Evolutionary conservation across 2,888 invertebrate genomes (phyloP).

Genomic region (Caenorhabditis afra): DNA sequence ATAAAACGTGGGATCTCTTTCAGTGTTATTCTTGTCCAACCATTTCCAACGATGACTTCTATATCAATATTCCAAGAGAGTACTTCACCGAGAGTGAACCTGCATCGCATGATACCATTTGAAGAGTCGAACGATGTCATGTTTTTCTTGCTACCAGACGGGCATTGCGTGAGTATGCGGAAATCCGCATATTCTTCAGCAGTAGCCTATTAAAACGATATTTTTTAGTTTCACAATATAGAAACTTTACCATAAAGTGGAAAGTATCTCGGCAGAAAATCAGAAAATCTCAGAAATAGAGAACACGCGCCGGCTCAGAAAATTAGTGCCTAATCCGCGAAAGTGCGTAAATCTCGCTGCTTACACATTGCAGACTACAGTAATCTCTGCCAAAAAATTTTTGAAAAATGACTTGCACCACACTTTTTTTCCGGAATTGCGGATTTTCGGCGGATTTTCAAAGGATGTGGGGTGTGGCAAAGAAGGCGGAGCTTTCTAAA

Average conservation of each 20-base stretch:
- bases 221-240: neutral
- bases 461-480: too few relatives aligned
- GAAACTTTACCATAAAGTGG: conserved; percentile 1
- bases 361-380: too few relatives aligned
- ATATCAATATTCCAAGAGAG: conserved; percentile 53
- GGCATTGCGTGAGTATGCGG: conserved; percentile 47
- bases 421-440: too few relatives aligned
- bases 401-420: too few relatives aligned
- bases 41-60: conserved; percentile 54
- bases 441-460: too few relatives aligned
- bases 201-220: neutral
- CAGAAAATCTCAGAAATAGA: neutral
- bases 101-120: conserved; percentile 33
- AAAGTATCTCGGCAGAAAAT: too few relatives aligned
- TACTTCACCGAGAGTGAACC: conserved; percentile 50
- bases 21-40: conserved; percentile 51
- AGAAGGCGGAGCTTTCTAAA: too few relatives aligned
- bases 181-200: conserved; percentile 52
- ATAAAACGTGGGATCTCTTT: conserved; percentile 65
- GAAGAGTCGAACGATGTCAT: conserved; percentile 33
- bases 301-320: neutral
- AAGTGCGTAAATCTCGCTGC: too few relatives aligned
- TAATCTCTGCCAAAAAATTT: too few relatives aligned
- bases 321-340: too few relatives aligned
- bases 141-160: conserved; percentile 52